Evolutionary conservation across 2,888 invertebrate genomes (phyloP), one percentile per base, ranked within the genome.

Genomic region (Leptinotarsa peninsularis): DNA sequence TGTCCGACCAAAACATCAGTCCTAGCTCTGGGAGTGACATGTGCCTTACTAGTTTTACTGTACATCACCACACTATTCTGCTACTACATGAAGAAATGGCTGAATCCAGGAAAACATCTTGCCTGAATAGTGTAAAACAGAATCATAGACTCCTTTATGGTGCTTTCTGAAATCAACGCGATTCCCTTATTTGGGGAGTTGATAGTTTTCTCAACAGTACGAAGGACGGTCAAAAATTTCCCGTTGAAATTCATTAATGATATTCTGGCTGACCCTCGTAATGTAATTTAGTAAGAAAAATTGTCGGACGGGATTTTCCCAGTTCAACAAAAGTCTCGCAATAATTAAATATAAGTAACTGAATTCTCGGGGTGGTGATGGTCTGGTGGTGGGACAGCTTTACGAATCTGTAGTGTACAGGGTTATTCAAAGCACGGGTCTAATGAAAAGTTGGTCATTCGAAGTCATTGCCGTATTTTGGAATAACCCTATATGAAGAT

Each of bases 11-110:
- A 96, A 88, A 94, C 95, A 43, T 97, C 97, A 7, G 95, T 98
- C n/a, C 89, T 97, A 83, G 94, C 96, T 52, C 90, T 98, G 76
- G 96, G 96, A 78, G 96, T 97, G 49, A 96, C 97, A 72, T 97
- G 97, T 88, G 96, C 96, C 75, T 91, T 97, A 78, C 91, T 98
- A 85, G 93, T 97, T 71, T 91, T 97, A 74, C 92, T 97, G 73
- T 97, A 97, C 90, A 93, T 97, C 84, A 96, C 96, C 83, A 97
- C 96, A 71, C 91, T 97, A 84, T 96, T 96, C 91, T 96, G 95
- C 89, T 96, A 96, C 89, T 96, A 95, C 90, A 96, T 96, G 94
- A 95, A 95, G 88, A 96, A 96, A 88, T 96, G 96, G 96, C 91
- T 96, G 88, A 91, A 93, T 81, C 96, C 96, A 17, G 93, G 94